phyloP scores from a whole-genome alignment of 1,140 invertebrate species.

The Coenobita brevimanus region DNA sequence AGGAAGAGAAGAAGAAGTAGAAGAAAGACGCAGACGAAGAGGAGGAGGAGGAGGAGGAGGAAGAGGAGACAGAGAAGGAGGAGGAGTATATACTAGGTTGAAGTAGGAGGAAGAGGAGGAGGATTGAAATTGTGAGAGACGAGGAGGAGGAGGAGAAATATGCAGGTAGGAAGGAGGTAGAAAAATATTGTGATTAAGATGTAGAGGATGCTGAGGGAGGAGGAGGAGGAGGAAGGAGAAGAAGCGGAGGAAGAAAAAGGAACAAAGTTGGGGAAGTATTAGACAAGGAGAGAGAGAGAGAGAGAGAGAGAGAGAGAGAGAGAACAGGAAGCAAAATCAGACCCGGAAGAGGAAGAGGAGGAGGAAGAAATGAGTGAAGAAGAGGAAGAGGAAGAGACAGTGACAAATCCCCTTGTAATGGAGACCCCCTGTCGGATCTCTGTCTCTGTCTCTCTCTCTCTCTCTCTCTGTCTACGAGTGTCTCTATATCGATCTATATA shows the following conservation, averaged over 20 bases:
- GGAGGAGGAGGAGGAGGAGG: neutral
- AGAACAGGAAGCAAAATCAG: neutral
- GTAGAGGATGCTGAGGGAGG: neutral
- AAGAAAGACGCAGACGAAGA: neutral
- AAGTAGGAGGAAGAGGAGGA: neutral
- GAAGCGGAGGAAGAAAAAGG: neutral
- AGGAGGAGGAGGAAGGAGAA: neutral
- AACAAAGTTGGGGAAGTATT: neutral
- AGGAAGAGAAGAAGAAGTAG: too few species aligned
- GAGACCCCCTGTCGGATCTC: neutral
- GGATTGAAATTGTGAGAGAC: neutral
- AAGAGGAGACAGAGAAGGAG: neutral
- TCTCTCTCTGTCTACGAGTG: neutral
- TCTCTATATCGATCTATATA: too few species aligned
- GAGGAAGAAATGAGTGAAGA: neutral
- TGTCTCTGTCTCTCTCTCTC: neutral
- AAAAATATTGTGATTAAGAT: neutral
- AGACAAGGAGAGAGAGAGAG: neutral
- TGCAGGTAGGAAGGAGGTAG: neutral
- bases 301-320: neutral
- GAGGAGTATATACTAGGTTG: too few species aligned
- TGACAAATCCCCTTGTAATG: neutral
- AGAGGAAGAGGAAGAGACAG: neutral
- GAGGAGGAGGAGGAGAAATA: neutral
- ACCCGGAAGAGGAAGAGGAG: neutral